Percentiles rank a stretch among this genome's conserved stretches.
These are phyloP conservation scores for Nomada ferruginata DNA, from an alignment of 2,888 invertebrate genomes.

Conservation along the genomic window DNA sequence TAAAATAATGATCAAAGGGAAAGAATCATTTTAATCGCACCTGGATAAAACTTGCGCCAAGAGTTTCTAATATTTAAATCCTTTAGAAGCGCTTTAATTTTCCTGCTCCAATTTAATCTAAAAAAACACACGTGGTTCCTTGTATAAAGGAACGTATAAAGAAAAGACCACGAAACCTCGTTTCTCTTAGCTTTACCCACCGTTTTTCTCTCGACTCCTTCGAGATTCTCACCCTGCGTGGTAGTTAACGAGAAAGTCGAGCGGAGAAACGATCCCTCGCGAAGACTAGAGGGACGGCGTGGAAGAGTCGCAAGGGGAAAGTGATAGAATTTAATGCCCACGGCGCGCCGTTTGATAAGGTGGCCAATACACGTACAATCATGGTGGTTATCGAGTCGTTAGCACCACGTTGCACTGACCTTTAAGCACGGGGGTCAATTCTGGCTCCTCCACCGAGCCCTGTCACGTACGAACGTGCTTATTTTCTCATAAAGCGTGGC, in stretches of 20 bases:
- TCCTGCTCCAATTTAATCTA: no score
- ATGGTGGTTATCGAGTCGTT: conserved; percentile 73
- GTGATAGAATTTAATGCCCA: conserved; percentile 71
- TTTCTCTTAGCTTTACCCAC: no score
- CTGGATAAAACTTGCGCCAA: no score
- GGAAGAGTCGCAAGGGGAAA: conserved; percentile 47
- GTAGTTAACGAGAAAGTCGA: conserved; percentile 20
- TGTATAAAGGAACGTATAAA: no score
- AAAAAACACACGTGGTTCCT: no score
- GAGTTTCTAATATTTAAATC: no score
- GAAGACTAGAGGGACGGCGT: conserved; percentile 3
- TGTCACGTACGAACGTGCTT: conserved; percentile 69
- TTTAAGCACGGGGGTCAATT: conserved; percentile 73
- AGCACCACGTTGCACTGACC: conserved; percentile 70
- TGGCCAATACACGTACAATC: conserved; percentile 72
- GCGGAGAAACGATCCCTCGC: conserved; percentile 17
- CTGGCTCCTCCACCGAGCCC: conserved; percentile 62
- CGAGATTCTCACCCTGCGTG: conserved; percentile 2
- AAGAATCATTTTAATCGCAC: no score
- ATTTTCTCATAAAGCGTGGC: conserved; percentile 72
- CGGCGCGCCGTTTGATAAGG: conserved; percentile 73
- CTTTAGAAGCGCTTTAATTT: no score
- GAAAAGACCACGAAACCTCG: no score
- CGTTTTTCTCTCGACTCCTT: no score
- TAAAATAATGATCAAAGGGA: no score